Percentiles rank a stretch among this genome's conserved stretches.
These are phyloP conservation scores for Lycaena phlaeas DNA, from an alignment of 2,888 invertebrate species.

Conservation along the genomic window DNA sequence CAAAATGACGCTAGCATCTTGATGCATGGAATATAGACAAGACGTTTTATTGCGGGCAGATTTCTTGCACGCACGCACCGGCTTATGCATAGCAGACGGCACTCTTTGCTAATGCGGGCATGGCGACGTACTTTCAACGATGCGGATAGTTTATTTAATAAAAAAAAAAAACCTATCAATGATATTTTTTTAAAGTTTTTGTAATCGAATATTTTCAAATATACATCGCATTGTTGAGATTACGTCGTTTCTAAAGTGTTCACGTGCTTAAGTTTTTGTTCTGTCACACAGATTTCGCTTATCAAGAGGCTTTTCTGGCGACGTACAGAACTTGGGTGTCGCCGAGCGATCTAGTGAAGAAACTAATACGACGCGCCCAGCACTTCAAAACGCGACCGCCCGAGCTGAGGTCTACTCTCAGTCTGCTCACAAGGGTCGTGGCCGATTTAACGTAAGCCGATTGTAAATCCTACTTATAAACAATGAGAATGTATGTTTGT, in stretches of 20 bases:
- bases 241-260: not conserved
- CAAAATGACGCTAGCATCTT: not conserved
- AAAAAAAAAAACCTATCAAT: not conserved
- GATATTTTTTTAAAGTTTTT: too few relatives aligned
- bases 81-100: conserved; percentile 3
- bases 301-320: conserved; percentile 98
- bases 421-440: conserved; percentile 93
- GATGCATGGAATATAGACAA: not conserved
- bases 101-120: not conserved
- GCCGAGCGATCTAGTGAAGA: conserved; percentile 87
- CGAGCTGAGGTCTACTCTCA: conserved; percentile 89
- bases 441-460: conserved; percentile 97
- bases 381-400: conserved; percentile 75
- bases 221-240: conserved; percentile 1
- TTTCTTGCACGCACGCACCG: not conserved
- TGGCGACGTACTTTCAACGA: not conserved
- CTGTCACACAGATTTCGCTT: conserved; percentile 82
- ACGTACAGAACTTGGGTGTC: conserved; percentile 97
- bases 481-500: too few relatives aligned
- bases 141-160: not conserved
- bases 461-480: too few relatives aligned
- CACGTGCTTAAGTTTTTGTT: not conserved
- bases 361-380: conserved; percentile 83
- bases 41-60: not conserved
- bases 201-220: too few relatives aligned